These are phyloP conservation scores for Aphrocallistes beatrix DNA, from an alignment of 37 sponge, comb jelly and placozoan species.

Conservation along the genomic window DNA sequence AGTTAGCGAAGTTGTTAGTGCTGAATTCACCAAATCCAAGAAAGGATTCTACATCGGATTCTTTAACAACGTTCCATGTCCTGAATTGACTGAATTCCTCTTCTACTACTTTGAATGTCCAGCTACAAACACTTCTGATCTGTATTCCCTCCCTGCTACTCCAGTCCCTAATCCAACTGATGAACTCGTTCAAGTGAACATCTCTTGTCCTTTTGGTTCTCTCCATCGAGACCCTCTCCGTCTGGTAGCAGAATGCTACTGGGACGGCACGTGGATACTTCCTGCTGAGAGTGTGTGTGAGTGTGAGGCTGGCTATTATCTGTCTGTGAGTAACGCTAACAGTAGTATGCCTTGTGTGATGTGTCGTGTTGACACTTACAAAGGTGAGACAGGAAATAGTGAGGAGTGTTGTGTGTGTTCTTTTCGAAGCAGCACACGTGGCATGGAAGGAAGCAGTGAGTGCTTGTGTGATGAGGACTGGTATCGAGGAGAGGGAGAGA, in stretches of 20 bases:
- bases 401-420: not conserved
- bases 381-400: not conserved
- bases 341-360: not conserved
- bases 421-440: not conserved
- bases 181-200: not conserved
- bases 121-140: not conserved
- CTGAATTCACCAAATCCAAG: not conserved
- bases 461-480: not conserved
- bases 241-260: not conserved
- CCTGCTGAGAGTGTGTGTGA: not conserved
- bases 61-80: not conserved
- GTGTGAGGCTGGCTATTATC: not conserved
- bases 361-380: not conserved
- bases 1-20: not conserved
- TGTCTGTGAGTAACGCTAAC: not conserved
- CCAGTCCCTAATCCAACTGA: not conserved
- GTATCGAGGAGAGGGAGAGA: not conserved
- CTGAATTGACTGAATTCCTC: not conserved
- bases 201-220: not conserved
- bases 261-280: not conserved
- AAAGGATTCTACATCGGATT: not conserved
- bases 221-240: not conserved
- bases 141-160: not conserved
- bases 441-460: not conserved
- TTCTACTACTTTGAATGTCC: not conserved